Base-by-base conservation (phyloP, 1,140 invertebrate species). In the Nephotettix cincticeps region DNA sequence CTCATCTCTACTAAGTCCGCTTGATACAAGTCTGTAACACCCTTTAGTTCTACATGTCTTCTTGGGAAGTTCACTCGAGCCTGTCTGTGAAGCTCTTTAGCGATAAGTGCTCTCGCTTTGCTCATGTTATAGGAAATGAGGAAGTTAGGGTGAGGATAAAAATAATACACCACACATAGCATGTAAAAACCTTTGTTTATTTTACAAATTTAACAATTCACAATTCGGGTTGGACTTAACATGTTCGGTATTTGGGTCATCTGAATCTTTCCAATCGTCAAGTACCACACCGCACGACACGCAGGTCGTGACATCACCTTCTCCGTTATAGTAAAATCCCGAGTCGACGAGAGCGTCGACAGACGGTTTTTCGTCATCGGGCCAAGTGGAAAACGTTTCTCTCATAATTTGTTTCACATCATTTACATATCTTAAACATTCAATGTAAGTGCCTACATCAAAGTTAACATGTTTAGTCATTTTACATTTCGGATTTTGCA, bases 101-200 rank as follows among this genome's bases (percentile, higher is more conserved):
- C 56, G 17, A 65, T 36, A 14, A 17, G 11, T 29, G 13, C 27
- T 61, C 25, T 61, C 32, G 32, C 32, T 14, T 14, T 36, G 32
- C 32, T 36, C 32, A 36, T 36, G 4, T 36, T 36, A 36, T 14
- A 36, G 14, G 32, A 14, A 36, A 36, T 36, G 32, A 36, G 32
- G 32, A 36, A 6, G 14, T 6, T 36, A 36, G 14, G n/a, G n/a
- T n/a, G n/a, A 36, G 14, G 14, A 61, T 61, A 29, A 27, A 25
- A 61, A 61, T 27, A 27, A 61, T 27, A 61, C 13, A 61, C 21
- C 25, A 61, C 21, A 27, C 25, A 61, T 21, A n/a, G n/a, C 6
- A n/a, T 54, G 40, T n/a, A 54, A 54, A 54, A n/a, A 54, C 56
- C 6, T 27, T 61, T 25, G 28, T 27, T 61, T 61, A 11, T 54